These are phyloP conservation scores for Melikaiella ostensackeni DNA, from an alignment of 2,888 invertebrate species.

Conservation along the genomic window DNA sequence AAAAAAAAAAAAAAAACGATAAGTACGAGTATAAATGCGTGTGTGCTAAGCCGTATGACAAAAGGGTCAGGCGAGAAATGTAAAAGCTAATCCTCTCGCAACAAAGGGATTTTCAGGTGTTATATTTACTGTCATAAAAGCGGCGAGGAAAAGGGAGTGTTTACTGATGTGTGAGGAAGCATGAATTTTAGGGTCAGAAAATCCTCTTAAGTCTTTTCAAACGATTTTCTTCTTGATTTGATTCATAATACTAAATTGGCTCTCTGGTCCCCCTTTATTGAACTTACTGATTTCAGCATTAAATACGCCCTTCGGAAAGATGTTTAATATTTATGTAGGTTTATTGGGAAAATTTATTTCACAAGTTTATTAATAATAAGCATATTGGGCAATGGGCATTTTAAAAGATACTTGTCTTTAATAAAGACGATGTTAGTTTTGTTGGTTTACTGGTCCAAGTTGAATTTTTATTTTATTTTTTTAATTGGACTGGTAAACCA, in stretches of 20 bases:
- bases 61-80: constrained; percentile 15
- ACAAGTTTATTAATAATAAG: neutral
- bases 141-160: neutral
- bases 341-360: neutral
- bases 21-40: constrained; percentile 6
- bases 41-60: constrained; percentile 3
- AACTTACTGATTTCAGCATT: too few relatives aligned
- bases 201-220: neutral
- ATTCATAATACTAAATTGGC: constrained; percentile 2
- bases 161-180: neutral
- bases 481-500: too few relatives aligned
- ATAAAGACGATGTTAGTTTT: too few relatives aligned
- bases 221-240: neutral
- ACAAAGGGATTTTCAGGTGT: constrained; percentile 12
- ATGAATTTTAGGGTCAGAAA: constrained; percentile 7
- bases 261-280: too few relatives aligned
- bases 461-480: too few relatives aligned
- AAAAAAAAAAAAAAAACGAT: neutral
- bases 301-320: neutral
- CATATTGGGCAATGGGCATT: neutral
- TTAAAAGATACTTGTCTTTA: neutral
- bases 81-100: constrained; percentile 28
- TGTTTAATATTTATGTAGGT: neutral
- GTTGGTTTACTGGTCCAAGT: too few relatives aligned
- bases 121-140: constrained; percentile 5